phyloP scores from a whole-genome alignment of 2,797 vertebrate genomes.

The Enteromius unitaeniatus region DNA sequence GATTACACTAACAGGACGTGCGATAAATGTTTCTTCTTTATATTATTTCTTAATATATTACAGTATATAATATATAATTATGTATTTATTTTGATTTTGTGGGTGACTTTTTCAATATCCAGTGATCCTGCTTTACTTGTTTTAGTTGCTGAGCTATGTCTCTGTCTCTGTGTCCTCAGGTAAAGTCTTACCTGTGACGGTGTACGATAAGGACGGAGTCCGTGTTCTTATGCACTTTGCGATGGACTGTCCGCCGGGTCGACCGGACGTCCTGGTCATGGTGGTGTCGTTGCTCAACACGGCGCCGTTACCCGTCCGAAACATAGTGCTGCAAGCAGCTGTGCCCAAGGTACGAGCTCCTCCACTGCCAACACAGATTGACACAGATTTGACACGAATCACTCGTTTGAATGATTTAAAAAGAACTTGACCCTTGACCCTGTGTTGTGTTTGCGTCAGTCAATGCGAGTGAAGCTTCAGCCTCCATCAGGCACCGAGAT shows the following conservation, averaged over 20 bases:
- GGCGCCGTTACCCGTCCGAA: slow-evolving; percentile 84
- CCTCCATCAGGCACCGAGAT: slow-evolving; percentile 92
- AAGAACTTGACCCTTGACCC: not conserved
- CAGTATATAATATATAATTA: not conserved
- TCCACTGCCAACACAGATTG: not conserved
- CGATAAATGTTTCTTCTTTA: no score
- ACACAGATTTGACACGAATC: not conserved
- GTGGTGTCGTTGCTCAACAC: slow-evolving; percentile 97
- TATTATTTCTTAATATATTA: not conserved
- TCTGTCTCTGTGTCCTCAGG: slow-evolving; percentile 71
- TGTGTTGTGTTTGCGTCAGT: slow-evolving; percentile 71
- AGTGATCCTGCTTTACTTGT: not conserved
- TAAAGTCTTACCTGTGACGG: slow-evolving; percentile 88
- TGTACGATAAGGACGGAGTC: slow-evolving; percentile 93
- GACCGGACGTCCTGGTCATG: slow-evolving; percentile 89
- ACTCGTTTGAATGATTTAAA: no score
- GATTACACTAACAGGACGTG: no score
- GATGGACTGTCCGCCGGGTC: slow-evolving; percentile 86
- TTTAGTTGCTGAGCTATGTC: not conserved
- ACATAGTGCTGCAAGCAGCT: slow-evolving; percentile 90
- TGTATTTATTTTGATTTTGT: not conserved
- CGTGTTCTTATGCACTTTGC: slow-evolving; percentile 94
- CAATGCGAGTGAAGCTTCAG: slow-evolving; percentile 97
- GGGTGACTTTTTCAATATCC: not conserved
- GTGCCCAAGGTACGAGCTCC: slow-evolving; percentile 88